Base-by-base conservation (phyloP, 2,888 invertebrate species). In the Cantharis nigra region DNA sequence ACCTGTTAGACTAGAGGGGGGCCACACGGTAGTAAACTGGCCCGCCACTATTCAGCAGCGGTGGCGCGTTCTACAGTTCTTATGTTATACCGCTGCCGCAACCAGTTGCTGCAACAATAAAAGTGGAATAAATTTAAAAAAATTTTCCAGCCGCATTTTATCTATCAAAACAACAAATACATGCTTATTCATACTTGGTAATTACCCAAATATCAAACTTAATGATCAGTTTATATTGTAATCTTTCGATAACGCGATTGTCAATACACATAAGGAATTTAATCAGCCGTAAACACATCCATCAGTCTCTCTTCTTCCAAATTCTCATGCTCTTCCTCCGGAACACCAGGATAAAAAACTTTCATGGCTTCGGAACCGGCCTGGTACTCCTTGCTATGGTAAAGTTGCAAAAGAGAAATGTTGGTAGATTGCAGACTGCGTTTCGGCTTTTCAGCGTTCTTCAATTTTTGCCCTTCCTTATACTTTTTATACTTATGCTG, bases 51-150 rank as follows among this genome's bases (percentile, higher is more conserved):
- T 79, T 64, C 86, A 84, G 87, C 87, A 87, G 86, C 86, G 84
- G 87, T 87, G 86, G 87, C 87, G 86, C 85, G 85, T 85, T 87
- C 86, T 85, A 85, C 86, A 85, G 86, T 86, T 87, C 78, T 85
- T 84, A 79, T 83, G 83, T 80, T 74, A 78, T 74, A 79, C 79
- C 78, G 80, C 78, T 79, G 74, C 79, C 79, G 80, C 76, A 74
- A 76, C 79, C 78, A 72, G 74, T 73, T 76, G 63, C 71, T 73
- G 70, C 33, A 69, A 72, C 23, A 67, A 26, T 74, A 67, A 75
- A 78, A 73, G 70, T 73, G 76, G 72, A 77, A 73, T 73, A 74
- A 70, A 33, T 73, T 74, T 74, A 23, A 63, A 28, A 70, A 65
- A 0, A 1, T 28, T 72, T 63, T 33, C 33, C 5, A 33, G 13